These are phyloP conservation scores for Gambelia wislizenii DNA, from an alignment of 2,797 vertebrate species.

Conservation along the genomic window DNA sequence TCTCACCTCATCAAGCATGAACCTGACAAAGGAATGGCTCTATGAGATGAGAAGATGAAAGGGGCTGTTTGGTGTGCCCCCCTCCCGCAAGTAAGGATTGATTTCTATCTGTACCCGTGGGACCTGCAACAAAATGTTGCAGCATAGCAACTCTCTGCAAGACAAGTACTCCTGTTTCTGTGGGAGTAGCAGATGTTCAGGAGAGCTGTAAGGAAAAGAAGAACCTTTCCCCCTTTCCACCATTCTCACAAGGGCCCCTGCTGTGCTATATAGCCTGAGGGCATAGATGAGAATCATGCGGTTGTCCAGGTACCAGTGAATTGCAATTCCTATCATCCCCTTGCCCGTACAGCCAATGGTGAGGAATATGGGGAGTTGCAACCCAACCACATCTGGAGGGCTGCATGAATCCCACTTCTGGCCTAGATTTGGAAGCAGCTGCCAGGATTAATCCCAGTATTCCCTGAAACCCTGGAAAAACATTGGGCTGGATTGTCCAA, in stretches of 20 bases:
- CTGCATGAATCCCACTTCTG: no score
- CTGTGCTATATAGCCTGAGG: background rate
- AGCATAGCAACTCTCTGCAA: background rate
- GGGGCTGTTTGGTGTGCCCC: background rate
- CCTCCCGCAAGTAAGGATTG: constrained; percentile 9
- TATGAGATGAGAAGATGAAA: constrained; percentile 46
- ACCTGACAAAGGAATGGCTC: background rate
- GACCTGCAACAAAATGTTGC: background rate
- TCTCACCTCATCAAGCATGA: rapidly evolving
- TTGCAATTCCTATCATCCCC: no score
- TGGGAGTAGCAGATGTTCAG: no score
- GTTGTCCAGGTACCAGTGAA: no score
- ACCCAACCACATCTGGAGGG: background rate
- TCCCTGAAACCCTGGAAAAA: background rate
- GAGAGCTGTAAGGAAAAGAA: background rate
- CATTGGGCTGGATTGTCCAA: background rate
- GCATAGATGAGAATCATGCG: no score
- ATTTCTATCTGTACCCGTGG: background rate
- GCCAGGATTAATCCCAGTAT: background rate
- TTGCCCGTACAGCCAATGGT: background rate
- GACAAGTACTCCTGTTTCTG: background rate
- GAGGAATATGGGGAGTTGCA: no score
- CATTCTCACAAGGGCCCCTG: background rate
- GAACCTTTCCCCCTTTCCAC: no score
- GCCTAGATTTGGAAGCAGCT: background rate